A percentile compares a stretch with the other conserved stretches of the same genome.
phyloP scores from a whole-genome alignment of 2,113 vertebrate species.

The Eudyptes chrysolophus region DNA sequence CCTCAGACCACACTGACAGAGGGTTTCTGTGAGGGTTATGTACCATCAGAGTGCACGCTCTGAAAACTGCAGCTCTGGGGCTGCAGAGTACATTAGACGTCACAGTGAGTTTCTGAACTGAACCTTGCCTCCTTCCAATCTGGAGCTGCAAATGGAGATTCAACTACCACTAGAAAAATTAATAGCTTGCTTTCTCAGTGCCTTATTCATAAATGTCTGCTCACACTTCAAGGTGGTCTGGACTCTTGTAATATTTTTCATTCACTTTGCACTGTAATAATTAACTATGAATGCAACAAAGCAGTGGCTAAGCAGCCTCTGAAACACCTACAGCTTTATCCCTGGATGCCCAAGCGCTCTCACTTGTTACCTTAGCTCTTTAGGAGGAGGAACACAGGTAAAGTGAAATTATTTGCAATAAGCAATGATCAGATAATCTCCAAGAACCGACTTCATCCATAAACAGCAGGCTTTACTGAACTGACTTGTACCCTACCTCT shows the following conservation, averaged over 20 bases:
- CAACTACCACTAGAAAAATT: not conserved
- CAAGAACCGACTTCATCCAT: not conserved
- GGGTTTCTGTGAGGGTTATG: not conserved
- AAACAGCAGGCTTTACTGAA: not conserved
- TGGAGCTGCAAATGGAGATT: not conserved
- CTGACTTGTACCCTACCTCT: not conserved
- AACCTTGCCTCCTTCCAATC: not conserved
- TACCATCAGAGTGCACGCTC: not conserved
- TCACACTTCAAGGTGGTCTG: not conserved
- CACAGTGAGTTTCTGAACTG: not conserved
- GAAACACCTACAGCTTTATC: not conserved
- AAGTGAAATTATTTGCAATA: not conserved
- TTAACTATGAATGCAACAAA: not conserved
- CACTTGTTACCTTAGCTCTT: not conserved
- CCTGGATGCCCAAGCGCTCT: not conserved
- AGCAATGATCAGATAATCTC: not conserved
- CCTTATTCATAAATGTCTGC: not conserved
- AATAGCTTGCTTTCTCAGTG: not conserved
- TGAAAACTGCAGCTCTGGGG: not conserved
- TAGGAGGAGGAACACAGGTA: not conserved
- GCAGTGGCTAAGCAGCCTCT: not conserved
- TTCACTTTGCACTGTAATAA: not conserved
- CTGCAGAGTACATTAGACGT: not conserved
- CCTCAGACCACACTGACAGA: not conserved
- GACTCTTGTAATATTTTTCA: not conserved